Evolutionary conservation across 2,797 vertebrate genomes (phyloP).

Genomic region (Xiphophorus birchmanni): DNA sequence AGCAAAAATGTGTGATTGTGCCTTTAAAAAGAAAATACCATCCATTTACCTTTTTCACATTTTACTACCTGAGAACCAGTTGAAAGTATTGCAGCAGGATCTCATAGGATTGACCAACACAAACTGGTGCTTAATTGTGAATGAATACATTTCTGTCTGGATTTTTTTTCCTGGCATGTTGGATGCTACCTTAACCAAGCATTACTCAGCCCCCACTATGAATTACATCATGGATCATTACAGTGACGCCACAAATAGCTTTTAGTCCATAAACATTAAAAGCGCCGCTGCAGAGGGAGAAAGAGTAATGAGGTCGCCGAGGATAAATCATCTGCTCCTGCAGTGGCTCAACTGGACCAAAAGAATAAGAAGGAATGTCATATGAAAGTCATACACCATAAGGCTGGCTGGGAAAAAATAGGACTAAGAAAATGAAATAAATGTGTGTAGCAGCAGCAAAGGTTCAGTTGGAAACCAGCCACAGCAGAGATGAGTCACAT

Average conservation of each 20-base stretch:
- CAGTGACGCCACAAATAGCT: slow-evolving; percentile 58
- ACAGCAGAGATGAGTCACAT: slow-evolving; percentile 52
- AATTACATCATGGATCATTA: slow-evolving; percentile 67
- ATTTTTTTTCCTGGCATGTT: neutral
- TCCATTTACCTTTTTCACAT: neutral
- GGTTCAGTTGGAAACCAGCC: slow-evolving; percentile 1
- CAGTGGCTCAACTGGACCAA: slow-evolving; percentile 14
- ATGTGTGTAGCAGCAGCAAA: slow-evolving; percentile 1
- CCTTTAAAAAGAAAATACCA: neutral
- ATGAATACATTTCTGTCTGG: neutral
- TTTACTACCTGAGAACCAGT: neutral
- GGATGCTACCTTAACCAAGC: slow-evolving; percentile 13
- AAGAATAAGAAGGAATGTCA: slow-evolving; percentile 1
- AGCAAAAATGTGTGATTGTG: neutral
- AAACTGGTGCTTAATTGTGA: neutral
- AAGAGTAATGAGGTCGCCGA: slow-evolving; percentile 45
- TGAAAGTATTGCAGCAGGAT: neutral
- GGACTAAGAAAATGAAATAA: slow-evolving; percentile 1
- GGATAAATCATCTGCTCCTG: slow-evolving; percentile 44
- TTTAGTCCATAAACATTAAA: slow-evolving; percentile 65
- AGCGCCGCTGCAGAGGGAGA: slow-evolving; percentile 35
- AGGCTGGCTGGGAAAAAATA: neutral
- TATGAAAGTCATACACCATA: neutral
- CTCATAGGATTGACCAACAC: neutral
- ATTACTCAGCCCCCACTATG: slow-evolving; percentile 26